Evolutionary conservation across 53 echinoderm and acorn worm genomes (phyloP), one percentile per base, ranked within the genome.

Genomic region (Holothuria leucospilota): DNA sequence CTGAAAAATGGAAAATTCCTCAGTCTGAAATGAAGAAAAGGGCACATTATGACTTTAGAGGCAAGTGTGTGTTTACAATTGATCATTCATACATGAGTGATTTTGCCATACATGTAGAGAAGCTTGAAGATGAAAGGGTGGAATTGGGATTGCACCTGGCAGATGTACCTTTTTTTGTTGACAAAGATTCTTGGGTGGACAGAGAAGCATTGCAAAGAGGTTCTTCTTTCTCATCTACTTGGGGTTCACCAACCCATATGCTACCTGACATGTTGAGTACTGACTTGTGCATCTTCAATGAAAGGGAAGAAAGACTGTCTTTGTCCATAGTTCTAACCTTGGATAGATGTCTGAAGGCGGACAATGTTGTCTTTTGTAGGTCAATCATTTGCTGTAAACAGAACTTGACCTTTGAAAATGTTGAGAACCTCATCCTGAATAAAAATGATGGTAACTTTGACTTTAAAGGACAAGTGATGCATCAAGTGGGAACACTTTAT

Each of bases 91-190:
- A 84, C 13, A 91, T 90, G 23, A 73, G 80, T 26, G 96, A 96
- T 51, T 93, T 92, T 86, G 96, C 96, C 27, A 68, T 96, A 28
- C 93, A 90, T 68, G 71, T 94, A 9, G 86, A 82, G 20, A 11
- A 27, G 49, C 61, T 88, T 59, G 59, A 83, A 27, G 91, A 92
- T 18, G 82, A 90, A 21, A 77, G 81, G 40, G 90, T 84, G 52
- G 39, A 82, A 59, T 71, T 96, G 51, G 94, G 94, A 8, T 73
- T 96, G 29, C 96, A 96, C 84, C 93, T 96, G 58, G 96, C 96
- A 28, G 96, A 96, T 74, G 96, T 96, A 16, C 59, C 90, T 30
- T 94, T 82, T 82, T 92, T 93, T 69, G 90, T 94, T 28, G 79
- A 79, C 40, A 88, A 90, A 56, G 88, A 88, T 27, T 86, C 94